Base-by-base conservation (phyloP, 2,888 invertebrate species). In the Mellilla xanthometata region DNA sequence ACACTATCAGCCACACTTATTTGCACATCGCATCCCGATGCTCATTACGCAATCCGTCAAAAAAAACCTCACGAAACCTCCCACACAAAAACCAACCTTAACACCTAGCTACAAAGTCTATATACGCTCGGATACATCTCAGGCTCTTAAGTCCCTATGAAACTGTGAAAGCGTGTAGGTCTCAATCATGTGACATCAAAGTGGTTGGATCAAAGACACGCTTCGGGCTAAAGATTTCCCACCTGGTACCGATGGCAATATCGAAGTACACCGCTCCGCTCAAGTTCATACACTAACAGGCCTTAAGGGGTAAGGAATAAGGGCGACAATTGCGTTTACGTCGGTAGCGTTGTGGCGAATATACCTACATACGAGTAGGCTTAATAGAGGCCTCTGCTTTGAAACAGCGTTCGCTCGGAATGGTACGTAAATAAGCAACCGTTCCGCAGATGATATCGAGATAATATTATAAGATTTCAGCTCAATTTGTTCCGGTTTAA, bases 11-110 rank as follows among this genome's bases (percentile, higher is more conserved):
- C 63, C 65, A 65, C 48, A 61, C 67, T 63, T 71, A 72, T 69
- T 69, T 70, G 56, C 64, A 65, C 71, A 62, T 65, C 48, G 55
- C 62, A 60, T 73, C 73, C 70, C 75, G 66, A 44, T 67, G 72
- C 76, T 76, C 74, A 76, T 76, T 70, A 73, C 60, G 43, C 49
- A 74, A 72, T 72, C 68, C 62, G 62, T 62, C 61, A 62, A 59
- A 61, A 60, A 62, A 66, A 60, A 65, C 56, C 49, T 42, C 23
- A 27, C 12, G 7, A 11, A 6, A 4, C 15, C 2, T 10, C 9
- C 2, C 38, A 49, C 8, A 7, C n/a, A 0, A 58, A 49, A 42
- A 6, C 6, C 15, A 6, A 50, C 50, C 26, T 12, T 47, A 45
- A 2, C 1, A 0, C n/a, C 1, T 7, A 2, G 1, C 0, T 4